Evolutionary conservation across 2,797 vertebrate species (phyloP).

Genomic region (Buphagus erythrorhynchus): DNA sequence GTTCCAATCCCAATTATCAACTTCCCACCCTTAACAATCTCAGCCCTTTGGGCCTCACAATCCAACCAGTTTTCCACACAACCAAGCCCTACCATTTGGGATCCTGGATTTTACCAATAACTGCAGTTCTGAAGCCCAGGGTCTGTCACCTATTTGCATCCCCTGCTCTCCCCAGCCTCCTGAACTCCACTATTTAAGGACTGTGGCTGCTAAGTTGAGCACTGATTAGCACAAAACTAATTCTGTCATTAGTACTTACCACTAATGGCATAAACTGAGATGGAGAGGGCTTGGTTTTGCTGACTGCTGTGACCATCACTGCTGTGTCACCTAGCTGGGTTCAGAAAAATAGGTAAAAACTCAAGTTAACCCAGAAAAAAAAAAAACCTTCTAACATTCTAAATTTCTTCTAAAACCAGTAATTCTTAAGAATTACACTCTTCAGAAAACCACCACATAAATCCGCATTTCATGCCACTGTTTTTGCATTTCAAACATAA

Average conservation of each 20-base stretch:
- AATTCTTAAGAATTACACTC: not conserved
- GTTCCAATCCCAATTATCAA: too few species aligned
- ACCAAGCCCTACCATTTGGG: not conserved
- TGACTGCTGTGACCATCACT: constrained; percentile 97
- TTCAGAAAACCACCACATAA: not conserved
- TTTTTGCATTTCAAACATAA: not conserved
- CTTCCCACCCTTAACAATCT: not conserved
- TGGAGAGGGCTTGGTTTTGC: constrained; percentile 90
- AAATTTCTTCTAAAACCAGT: not conserved
- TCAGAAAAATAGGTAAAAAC: not conserved
- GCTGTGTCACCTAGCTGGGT: constrained; percentile 91
- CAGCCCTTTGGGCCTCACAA: not conserved
- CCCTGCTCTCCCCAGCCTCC: not conserved
- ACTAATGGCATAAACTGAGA: constrained; percentile 96
- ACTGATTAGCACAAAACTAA: not conserved
- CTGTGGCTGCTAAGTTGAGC: not conserved
- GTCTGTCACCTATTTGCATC: not conserved
- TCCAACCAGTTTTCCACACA: not conserved
- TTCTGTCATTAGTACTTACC: constrained; percentile 79
- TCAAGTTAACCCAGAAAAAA: not conserved
- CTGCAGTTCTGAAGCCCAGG: not conserved
- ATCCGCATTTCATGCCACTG: accelerated
- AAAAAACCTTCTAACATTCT: not conserved
- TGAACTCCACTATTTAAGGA: not conserved
- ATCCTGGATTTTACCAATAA: not conserved